A percentile compares a stretch with the other conserved stretches of the same genome.
Conservation (phyloP, 2,797 vertebrate species). For the Cyprinodon diabolis region DNA sequence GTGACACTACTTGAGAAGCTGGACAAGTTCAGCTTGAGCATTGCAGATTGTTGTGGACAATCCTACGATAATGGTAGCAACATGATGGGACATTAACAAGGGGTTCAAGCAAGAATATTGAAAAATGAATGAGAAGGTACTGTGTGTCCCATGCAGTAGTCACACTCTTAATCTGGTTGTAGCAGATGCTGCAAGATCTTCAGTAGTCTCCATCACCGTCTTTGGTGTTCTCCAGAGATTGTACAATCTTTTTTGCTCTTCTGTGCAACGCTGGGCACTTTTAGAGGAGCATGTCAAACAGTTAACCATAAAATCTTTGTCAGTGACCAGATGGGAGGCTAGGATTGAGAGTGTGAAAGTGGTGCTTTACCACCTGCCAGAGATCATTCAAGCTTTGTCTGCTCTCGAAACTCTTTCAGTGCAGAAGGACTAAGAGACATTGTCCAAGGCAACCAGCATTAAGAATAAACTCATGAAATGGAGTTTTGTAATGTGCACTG, state of each 20-base stretch:
- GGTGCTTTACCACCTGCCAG: constrained; percentile 31
- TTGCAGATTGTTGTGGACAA: constrained; percentile 22
- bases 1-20: not conserved
- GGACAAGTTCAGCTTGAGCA: constrained; percentile 1
- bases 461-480: constrained; percentile 23
- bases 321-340: too few species aligned
- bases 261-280: too few species aligned
- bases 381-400: constrained; percentile 35
- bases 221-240: constrained; percentile 34
- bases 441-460: constrained; percentile 33
- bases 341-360: constrained; percentile 49
- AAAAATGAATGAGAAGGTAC: constrained; percentile 22
- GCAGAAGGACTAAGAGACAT: constrained; percentile 25
- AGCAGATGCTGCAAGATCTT: constrained; percentile 41
- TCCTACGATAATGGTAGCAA: constrained; percentile 41
- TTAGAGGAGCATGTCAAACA: too few species aligned
- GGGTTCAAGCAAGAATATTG: constrained; percentile 34
- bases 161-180: constrained; percentile 46
- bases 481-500: constrained; percentile 31
- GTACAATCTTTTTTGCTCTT: constrained; percentile 47
- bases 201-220: constrained; percentile 14
- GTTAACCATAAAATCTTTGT: too few species aligned
- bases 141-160: constrained; percentile 34
- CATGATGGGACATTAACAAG: constrained; percentile 32
- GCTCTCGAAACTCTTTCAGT: constrained; percentile 15